Base-by-base conservation (phyloP, 37 sponge, comb jelly and placozoan genomes). In the Haliclona indistincta region DNA sequence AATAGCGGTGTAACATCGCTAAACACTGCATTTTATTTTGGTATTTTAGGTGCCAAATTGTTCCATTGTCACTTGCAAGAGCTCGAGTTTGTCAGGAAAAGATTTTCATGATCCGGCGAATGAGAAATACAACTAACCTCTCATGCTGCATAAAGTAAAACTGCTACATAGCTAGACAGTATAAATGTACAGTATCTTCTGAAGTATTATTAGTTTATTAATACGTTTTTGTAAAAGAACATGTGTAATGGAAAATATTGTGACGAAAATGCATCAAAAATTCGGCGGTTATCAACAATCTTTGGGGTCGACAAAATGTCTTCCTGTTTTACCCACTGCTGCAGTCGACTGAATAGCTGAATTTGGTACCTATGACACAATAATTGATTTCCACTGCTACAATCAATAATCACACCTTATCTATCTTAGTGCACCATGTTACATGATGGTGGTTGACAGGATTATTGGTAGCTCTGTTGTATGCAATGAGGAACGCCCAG, bases 401-500 rank as follows among this genome's bases (percentile, higher is more conserved):
- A 29, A 42, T 3, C 43, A 15, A 44, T 40, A n/a, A n/a, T n/a
- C n/a, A n/a, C n/a, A 89, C 90, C 75, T 74, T 91, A 28, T 74
- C 65, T 47, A 96, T 75, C 38, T 89, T 89, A n/a, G 93, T 86
- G 84, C 92, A 96, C 56, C 54, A 47, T 0, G 96, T 89, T 25
- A 83, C 84, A 63, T 88, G 93, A 58, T 92, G 90, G 4, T 52
- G 10, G 30, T 64, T 68, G 38, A 70, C 67, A 36, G 96, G 92
- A 54, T 79, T 62, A 60, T 96, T 96, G 79, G 77, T 69, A 44
- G 87, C 84, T 25, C 89, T 73, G 81, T 96, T 96, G 84, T 92
- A 96, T 15, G 93, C 89, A 61, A 86, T 83, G 64, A 96, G 83
- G 70, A 96, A 85, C 36, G 96, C 93, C 93, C 96, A 91, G 8